A percentile compares a stretch with the other conserved stretches of the same genome.
These are phyloP conservation scores for Platyura marginata DNA, from an alignment of 1,140 invertebrate genomes.

Conservation along the genomic window DNA sequence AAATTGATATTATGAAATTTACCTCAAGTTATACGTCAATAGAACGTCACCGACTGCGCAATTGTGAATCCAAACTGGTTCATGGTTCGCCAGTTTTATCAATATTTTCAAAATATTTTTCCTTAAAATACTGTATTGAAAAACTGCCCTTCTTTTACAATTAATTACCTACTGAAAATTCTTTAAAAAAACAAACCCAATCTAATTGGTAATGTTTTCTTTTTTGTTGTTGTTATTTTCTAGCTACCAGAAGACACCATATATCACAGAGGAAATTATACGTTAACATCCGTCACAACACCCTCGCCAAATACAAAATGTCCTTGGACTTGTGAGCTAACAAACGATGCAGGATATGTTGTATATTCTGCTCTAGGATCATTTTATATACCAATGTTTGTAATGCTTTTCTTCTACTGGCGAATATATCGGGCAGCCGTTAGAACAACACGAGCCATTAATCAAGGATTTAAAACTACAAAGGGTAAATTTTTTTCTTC, in stretches of 20 bases:
- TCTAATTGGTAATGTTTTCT: too few species aligned
- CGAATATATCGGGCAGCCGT: constrained; percentile 75
- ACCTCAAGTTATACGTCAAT: too few species aligned
- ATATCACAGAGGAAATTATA: neutral
- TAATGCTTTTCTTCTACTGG: constrained; percentile 85
- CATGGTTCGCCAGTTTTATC: too few species aligned
- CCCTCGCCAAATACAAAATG: constrained; percentile 24
- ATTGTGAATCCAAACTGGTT: too few species aligned
- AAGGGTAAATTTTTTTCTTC: constrained; percentile 38
- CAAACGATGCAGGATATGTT: constrained; percentile 73
- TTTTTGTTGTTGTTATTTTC: too few species aligned
- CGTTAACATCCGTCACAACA: neutral
- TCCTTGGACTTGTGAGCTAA: constrained; percentile 74
- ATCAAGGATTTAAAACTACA: constrained; percentile 82
- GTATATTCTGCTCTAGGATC: constrained; percentile 82
- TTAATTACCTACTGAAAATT: too few species aligned
- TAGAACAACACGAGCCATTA: constrained; percentile 36
- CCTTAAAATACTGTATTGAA: too few species aligned
- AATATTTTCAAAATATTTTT: too few species aligned
- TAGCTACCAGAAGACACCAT: neutral
- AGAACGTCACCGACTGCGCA: too few species aligned
- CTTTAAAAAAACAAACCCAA: too few species aligned
- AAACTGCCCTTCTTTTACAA: too few species aligned
- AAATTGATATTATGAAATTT: too few species aligned
- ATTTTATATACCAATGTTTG: constrained; percentile 82